Percentiles rank a stretch among this genome's conserved stretches.
Conservation (phyloP, 1,140 invertebrate species). For the Chlorops oryzae region DNA sequence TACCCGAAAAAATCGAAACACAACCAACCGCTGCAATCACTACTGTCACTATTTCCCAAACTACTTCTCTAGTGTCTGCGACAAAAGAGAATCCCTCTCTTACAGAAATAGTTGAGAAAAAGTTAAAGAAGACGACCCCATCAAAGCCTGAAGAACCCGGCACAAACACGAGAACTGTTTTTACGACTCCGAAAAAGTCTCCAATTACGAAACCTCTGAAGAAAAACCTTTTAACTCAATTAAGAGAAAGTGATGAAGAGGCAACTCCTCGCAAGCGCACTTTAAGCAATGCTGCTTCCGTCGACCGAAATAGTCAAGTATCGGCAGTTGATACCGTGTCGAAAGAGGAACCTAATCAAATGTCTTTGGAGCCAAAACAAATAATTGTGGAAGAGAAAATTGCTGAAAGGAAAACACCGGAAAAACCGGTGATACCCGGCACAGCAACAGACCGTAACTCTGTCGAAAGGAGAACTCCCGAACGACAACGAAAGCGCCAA, state of each 20-base stretch:
- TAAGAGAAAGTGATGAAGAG: conserved; percentile 41
- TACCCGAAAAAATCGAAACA: not conserved
- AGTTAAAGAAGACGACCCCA: conserved; percentile 32
- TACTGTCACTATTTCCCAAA: not conserved
- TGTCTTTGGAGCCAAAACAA: not conserved
- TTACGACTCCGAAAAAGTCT: conserved; percentile 27
- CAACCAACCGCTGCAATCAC: not conserved
- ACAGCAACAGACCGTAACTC: too few species aligned
- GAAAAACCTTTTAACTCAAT: conserved; percentile 37
- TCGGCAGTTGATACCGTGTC: too few species aligned
- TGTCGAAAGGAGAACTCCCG: conserved; percentile 8
- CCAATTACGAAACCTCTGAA: conserved; percentile 40
- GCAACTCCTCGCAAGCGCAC: conserved; percentile 32
- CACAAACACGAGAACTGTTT: not conserved
- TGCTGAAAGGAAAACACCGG: not conserved
- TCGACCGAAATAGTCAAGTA: too few species aligned
- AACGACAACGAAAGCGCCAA: conserved; percentile 31
- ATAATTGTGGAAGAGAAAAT: not conserved
- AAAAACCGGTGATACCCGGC: not conserved
- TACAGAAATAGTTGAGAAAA: conserved; percentile 41
- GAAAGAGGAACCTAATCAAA: not conserved
- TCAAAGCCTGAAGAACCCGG: conserved; percentile 7
- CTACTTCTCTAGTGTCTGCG: not conserved
- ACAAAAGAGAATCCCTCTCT: conserved; percentile 31
- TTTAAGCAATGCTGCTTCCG: conserved; percentile 24